A percentile compares a stretch with the other conserved stretches of the same genome.
Evolutionary conservation across 1,140 invertebrate genomes (phyloP).

Genomic region (Pseudomyrmex flavicornis): DNA sequence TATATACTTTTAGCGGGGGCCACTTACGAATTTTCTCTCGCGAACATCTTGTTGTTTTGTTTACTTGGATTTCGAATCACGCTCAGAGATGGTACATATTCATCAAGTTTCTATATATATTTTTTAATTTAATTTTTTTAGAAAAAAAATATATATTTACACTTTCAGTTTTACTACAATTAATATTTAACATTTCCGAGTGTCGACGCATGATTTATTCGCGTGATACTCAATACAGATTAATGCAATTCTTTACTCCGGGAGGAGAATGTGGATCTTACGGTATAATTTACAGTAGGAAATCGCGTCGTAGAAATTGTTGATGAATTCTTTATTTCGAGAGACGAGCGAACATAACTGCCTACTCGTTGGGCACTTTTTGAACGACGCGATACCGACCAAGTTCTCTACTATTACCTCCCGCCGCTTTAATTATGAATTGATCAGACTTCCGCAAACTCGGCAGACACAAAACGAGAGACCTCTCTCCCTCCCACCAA

Average conservation of each 20-base stretch:
- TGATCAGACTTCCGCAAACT: slow-evolving; percentile 76
- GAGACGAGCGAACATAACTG: slow-evolving; percentile 49
- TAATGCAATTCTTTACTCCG: not conserved
- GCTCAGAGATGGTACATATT: not conserved
- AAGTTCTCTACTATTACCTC: slow-evolving; percentile 60
- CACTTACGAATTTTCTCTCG: slow-evolving; percentile 26
- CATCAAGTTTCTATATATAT: no score
- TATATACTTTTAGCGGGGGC: not conserved
- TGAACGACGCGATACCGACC: slow-evolving; percentile 43
- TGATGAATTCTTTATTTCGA: slow-evolving; percentile 65
- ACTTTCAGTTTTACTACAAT: no score
- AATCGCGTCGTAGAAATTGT: slow-evolving; percentile 37
- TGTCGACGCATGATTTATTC: no score
- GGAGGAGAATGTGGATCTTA: not conserved
- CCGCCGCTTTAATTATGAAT: slow-evolving; percentile 77
- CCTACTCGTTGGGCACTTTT: slow-evolving; percentile 31
- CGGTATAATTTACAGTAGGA: slow-evolving; percentile 33
- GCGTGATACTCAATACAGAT: not conserved
- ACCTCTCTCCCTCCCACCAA: slow-evolving; percentile 1
- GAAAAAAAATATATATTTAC: no score
- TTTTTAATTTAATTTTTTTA: no score
- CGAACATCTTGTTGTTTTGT: slow-evolving; percentile 21
- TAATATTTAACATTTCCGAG: no score
- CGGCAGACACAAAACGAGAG: slow-evolving; percentile 61
- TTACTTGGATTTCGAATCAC: slow-evolving; percentile 25